A percentile compares a stretch with the other conserved stretches of the same genome.
Conservation (phyloP, 2,113 vertebrate genomes). For the Sceloporus undulatus region DNA sequence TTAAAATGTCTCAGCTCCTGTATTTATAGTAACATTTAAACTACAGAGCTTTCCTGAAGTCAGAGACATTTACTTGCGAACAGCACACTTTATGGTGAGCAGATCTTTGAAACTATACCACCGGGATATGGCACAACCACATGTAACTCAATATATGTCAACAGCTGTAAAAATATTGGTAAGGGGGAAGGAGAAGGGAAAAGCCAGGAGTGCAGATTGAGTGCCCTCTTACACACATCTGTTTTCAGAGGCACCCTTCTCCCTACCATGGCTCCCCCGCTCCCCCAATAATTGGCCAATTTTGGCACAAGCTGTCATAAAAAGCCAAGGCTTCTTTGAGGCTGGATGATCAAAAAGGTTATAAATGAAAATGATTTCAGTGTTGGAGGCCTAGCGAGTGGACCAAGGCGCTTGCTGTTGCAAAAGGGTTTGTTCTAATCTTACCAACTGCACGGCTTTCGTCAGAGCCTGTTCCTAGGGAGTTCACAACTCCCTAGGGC, state of each 20-base stretch:
- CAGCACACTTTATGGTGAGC: slow-evolving; percentile 88
- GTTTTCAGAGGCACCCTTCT: slow-evolving; percentile 73
- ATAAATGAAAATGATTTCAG: slow-evolving; percentile 86
- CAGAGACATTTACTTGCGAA: slow-evolving; percentile 85
- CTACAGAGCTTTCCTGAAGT: slow-evolving; percentile 85
- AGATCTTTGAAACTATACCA: slow-evolving; percentile 85
- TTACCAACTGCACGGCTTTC: slow-evolving; percentile 85
- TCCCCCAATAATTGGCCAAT: slow-evolving; percentile 83
- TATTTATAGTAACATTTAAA: slow-evolving; percentile 91
- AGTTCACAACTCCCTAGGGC: slow-evolving; percentile 84
- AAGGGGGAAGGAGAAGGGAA: slow-evolving; percentile 73
- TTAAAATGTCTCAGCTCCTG: slow-evolving; percentile 88
- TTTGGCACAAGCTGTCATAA: slow-evolving; percentile 81
- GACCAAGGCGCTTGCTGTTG: slow-evolving; percentile 80
- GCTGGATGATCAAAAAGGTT: slow-evolving; percentile 88
- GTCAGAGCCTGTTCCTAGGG: slow-evolving; percentile 86
- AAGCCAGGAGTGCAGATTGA: slow-evolving; percentile 78
- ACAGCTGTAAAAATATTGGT: slow-evolving; percentile 92
- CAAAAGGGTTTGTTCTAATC: slow-evolving; percentile 87
- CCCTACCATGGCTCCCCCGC: slow-evolving; percentile 38
- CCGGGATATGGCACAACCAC: slow-evolving; percentile 85
- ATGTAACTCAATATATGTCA: slow-evolving; percentile 92
- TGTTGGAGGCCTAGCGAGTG: slow-evolving; percentile 81
- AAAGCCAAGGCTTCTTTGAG: slow-evolving; percentile 85
- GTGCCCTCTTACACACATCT: slow-evolving; percentile 78